Conservation (phyloP, 2,797 vertebrate genomes). For the Phataginus tetradactyla region DNA sequence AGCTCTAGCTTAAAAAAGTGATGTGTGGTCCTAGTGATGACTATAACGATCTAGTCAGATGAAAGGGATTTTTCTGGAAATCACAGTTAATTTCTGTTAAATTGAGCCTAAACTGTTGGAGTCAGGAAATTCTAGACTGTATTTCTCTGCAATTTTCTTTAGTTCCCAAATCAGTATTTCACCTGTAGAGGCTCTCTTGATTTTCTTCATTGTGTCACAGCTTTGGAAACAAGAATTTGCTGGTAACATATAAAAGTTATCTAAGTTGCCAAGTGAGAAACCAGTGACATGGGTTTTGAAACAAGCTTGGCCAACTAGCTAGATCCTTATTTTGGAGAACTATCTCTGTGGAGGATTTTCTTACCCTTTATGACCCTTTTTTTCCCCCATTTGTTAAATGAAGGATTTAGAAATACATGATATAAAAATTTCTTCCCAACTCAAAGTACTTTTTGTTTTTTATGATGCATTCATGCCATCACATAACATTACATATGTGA, state of each 20-base stretch:
- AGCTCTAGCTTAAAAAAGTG: constrained; percentile 6
- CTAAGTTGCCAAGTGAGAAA: background rate
- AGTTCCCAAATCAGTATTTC: background rate
- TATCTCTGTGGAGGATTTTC: background rate
- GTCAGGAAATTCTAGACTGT: background rate
- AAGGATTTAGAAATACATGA: background rate
- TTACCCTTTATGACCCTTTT: background rate
- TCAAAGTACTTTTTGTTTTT: background rate
- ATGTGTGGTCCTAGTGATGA: background rate
- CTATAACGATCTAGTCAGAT: background rate
- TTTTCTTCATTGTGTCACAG: background rate
- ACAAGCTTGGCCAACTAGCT: background rate
- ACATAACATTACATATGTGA: background rate
- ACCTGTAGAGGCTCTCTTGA: background rate
- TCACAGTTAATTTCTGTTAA: constrained; percentile 54
- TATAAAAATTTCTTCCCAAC: background rate
- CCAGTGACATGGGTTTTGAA: background rate
- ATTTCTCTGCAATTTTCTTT: constrained; percentile 44
- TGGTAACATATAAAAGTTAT: background rate
- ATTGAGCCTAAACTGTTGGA: constrained; percentile 2
- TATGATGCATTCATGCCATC: background rate
- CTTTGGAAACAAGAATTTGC: background rate
- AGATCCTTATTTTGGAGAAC: background rate
- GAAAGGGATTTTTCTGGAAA: background rate
- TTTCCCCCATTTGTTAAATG: background rate